Base-by-base conservation (phyloP, 2,113 vertebrate species). In the Ictalurus furcatus region DNA sequence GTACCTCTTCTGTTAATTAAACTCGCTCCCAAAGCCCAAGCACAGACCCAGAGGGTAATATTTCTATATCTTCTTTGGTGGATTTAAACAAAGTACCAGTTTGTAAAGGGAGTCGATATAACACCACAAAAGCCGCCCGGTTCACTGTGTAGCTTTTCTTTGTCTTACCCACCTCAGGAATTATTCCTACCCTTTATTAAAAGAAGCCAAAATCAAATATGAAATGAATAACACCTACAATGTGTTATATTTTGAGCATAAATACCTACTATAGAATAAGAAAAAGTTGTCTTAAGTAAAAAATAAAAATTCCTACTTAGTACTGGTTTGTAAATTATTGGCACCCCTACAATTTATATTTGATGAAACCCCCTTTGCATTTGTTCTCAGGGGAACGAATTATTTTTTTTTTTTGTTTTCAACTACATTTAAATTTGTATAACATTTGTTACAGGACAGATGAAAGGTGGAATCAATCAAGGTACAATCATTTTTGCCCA, bases 41-140 rank as follows among this genome's bases (percentile, higher is more conserved):
- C 84, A 56, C 86, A 88, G 48, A 73, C 61, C 74, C 76, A 63
- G 58, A 67, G 9, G 11, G 58, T 73, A 84, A 52, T 86, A 30
- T 65, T 56, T 59, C 54, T 78, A 30, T 78, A 78, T 88, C 67
- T 83, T 91, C 89, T 89, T 91, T 91, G 84, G 48, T n/a, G 44
- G n/a, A 74, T 7, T 65, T 86, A 48, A 87, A 83, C 5, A 65
- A 74, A 19, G 23, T 86, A 85, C 65, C n/a, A 71, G 85, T 85
- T 90, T 90, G 74, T 85, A 90, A 89, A 92, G 25, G 14, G 21
- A 25, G 19, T 44, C 56, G 59, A 85, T 11, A 9, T 37, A 73
- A 67, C 28, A 52, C 11, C 28, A 74, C 76, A 52, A 63, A 25
- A 65, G n/a, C 28, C 16, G 6, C 34, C n/a, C 56, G 56, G 56